Evolutionary conservation across 2,797 vertebrate genomes (phyloP), one percentile per base, ranked within the genome.

Genomic region (Brotula barbata): DNA sequence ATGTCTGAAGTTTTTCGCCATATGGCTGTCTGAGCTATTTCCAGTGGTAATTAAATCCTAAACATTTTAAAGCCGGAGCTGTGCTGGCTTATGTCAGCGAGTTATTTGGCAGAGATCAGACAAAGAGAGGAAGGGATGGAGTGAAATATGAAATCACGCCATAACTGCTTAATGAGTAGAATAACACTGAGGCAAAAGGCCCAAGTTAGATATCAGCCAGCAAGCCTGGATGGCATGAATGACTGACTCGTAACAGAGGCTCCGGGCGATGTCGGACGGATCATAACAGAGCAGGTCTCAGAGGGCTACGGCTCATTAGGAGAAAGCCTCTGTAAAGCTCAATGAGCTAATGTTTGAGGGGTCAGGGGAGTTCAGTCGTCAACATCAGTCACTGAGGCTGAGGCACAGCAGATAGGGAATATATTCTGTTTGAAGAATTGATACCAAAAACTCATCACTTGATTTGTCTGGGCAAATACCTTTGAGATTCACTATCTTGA

Each of bases 21-120:
- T 96, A 96, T 96, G 95, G 93, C 92, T 92, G 93, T 92, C 91
- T 85, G 91, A 93, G 94, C 92, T 95, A 94, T 95, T 95, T 95
- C 93, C 92, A 94, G 92, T 83, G 90, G 94, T 95, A 96, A 96
- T 96, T 95, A 95, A 95, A 95, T 94, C 93, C 92, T 94, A 94
- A 94, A 94, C 92, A 95, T 93, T 94, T 92, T 72, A 80, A 79
- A 86, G 78, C 75, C 79, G 73, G 81, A 66, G 67, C 69, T 42
- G 75, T n/a, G 44, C 74, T 82, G 79, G 81, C 80, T 84, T 19
- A 51, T 80, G 74, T 85, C 78, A 84, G 75, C 31, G 21, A 73
- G 85, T 86, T 76, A 86, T 42, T 85, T 88, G 86, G 86, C 84
- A 80, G 74, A 83, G 72, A 79, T 50, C 4, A 58, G 68, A 85